These are phyloP conservation scores for Dipus sagitta DNA, from an alignment of 2,797 vertebrate species.

Conservation along the genomic window DNA sequence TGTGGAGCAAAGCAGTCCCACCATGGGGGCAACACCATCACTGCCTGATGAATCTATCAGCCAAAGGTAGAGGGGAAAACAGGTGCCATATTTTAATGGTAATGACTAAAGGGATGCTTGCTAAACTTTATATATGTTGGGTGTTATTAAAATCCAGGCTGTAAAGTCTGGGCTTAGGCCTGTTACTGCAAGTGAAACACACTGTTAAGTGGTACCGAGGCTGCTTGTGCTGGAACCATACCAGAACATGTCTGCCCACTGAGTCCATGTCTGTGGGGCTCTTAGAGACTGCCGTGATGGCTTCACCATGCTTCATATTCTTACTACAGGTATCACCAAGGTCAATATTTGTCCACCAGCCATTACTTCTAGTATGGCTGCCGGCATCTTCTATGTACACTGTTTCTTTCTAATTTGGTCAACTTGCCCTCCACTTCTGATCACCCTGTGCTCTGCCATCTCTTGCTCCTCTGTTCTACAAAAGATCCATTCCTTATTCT, in stretches of 20 bases:
- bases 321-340: neutral
- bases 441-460: neutral
- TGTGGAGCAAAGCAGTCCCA: neutral
- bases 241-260: neutral
- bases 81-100: neutral
- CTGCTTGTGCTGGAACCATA: neutral
- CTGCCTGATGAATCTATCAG: neutral
- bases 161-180: neutral
- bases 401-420: neutral
- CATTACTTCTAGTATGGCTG: neutral
- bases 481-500: neutral
- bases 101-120: neutral
- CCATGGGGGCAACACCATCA: neutral
- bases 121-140: neutral
- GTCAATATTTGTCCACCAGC: neutral
- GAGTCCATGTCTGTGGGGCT: neutral
- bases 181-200: neutral
- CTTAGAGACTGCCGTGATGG: neutral
- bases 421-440: neutral
- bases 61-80: neutral
- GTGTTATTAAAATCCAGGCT: neutral
- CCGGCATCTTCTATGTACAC: neutral
- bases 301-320: neutral
- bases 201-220: neutral
- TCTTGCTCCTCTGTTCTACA: neutral